These are phyloP conservation scores for Chymomyza fuscimana DNA, from an alignment of 2,888 invertebrate species.

Conservation along the genomic window DNA sequence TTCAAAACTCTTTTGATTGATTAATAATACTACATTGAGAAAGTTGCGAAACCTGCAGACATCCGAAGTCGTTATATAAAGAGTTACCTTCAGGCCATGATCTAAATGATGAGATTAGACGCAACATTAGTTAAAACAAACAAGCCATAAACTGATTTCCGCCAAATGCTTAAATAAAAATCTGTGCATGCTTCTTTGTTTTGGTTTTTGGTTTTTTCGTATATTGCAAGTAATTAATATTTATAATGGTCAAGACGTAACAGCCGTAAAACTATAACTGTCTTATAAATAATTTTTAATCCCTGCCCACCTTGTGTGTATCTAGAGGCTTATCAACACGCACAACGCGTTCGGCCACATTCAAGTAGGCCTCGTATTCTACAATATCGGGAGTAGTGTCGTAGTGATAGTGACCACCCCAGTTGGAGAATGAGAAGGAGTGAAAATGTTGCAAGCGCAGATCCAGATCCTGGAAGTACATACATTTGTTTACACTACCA, in stretches of 20 bases:
- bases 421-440: conserved; percentile 89
- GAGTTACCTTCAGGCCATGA: neutral
- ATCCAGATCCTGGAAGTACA: conserved; percentile 87
- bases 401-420: conserved; percentile 98
- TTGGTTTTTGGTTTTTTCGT: conserved; percentile 11
- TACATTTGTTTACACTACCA: neutral
- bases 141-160: neutral
- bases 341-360: conserved; percentile 86
- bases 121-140: conserved; percentile 1
- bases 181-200: conserved; percentile 1
- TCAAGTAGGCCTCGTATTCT: conserved; percentile 93
- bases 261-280: neutral
- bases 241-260: conserved; percentile 21
- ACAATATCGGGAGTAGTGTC: conserved; percentile 94
- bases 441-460: conserved; percentile 98
- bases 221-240: conserved; percentile 18
- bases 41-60: conserved; percentile 29
- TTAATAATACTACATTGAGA: conserved; percentile 32
- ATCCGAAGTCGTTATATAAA: conserved; percentile 1
- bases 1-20: conserved; percentile 32
- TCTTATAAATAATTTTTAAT: conserved; percentile 80
- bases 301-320: conserved; percentile 87
- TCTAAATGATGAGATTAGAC: neutral
- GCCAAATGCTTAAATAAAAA: neutral
- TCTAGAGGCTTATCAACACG: conserved; percentile 87